These are phyloP conservation scores for Acipenser transmontanus DNA, from an alignment of 2,797 vertebrate genomes.

Conservation along the genomic window DNA sequence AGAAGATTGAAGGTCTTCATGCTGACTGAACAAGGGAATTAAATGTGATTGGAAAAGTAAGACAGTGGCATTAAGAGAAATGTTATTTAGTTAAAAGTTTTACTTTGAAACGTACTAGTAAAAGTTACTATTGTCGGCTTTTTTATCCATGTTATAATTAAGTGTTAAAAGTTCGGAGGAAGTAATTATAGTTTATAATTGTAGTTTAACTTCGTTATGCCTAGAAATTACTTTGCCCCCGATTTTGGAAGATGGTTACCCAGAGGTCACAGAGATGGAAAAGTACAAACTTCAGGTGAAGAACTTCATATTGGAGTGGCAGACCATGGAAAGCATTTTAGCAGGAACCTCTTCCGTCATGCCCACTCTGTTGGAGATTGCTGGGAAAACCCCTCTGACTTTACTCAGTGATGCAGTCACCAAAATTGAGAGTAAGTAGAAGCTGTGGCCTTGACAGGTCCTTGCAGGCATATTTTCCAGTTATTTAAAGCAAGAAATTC, in stretches of 20 bases:
- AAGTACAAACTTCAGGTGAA: conserved; percentile 49
- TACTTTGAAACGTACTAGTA: neutral
- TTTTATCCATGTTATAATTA: no score
- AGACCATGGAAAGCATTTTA: conserved; percentile 45
- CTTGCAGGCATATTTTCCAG: no score
- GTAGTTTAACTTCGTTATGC: conserved; percentile 2
- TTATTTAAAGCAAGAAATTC: no score
- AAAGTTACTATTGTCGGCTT: no score
- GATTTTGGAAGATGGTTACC: conserved; percentile 59
- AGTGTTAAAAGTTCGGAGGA: no score
- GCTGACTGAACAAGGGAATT: no score
- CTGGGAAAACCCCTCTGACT: conserved; percentile 58
- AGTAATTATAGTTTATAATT: no score
- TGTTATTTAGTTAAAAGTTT: neutral
- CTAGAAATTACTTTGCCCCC: conserved; percentile 51
- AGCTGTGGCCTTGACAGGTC: conserved; percentile 21
- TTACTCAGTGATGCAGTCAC: conserved; percentile 63
- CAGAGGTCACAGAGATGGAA: conserved; percentile 70
- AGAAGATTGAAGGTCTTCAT: no score
- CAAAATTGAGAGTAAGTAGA: conserved; percentile 75
- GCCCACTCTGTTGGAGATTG: conserved; percentile 55
- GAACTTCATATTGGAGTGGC: conserved; percentile 59
- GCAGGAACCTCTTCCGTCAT: conserved; percentile 24
- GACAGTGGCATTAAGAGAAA: neutral
- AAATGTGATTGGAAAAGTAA: no score